These are phyloP conservation scores for Limnodromus scolopaceus DNA, from an alignment of 2,797 vertebrate species.

Conservation along the genomic window DNA sequence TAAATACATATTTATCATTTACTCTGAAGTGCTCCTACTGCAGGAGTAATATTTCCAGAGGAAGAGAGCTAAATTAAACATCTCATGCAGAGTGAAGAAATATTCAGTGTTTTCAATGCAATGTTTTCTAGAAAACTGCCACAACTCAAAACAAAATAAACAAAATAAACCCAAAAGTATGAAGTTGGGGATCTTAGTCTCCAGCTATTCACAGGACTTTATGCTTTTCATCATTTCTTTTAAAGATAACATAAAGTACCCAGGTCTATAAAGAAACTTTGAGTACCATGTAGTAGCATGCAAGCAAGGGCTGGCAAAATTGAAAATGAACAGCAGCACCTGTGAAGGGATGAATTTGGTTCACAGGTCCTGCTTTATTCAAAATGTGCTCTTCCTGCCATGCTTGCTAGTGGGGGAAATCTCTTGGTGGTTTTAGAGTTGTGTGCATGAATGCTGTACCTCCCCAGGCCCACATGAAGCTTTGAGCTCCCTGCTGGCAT, in stretches of 20 bases:
- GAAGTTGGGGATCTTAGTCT: neutral
- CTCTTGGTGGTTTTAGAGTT: accelerated
- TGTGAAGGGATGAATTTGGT: neutral
- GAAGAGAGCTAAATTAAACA: conserved; percentile 27
- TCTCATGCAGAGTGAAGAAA: neutral
- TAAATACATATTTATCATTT: conserved; percentile 53
- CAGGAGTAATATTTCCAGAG: conserved; percentile 1
- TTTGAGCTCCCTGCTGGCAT: neutral
- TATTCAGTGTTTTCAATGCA: neutral
- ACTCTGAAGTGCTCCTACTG: neutral
- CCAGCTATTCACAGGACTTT: neutral
- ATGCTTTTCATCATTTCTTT: neutral
- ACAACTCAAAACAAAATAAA: neutral
- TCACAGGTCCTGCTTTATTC: neutral
- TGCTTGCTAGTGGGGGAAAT: neutral
- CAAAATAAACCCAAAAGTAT: neutral
- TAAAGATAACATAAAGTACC: neutral
- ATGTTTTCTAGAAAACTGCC: neutral
- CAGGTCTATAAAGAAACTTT: neutral
- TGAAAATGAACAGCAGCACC: neutral
- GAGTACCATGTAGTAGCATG: neutral
- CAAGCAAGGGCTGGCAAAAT: neutral
- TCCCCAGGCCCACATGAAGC: neutral
- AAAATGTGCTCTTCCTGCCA: neutral
- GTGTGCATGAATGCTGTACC: accelerated